Percentiles rank a stretch among this genome's conserved stretches.
phyloP scores from a whole-genome alignment of 2,888 invertebrate species.

The Eudemis profundana region DNA sequence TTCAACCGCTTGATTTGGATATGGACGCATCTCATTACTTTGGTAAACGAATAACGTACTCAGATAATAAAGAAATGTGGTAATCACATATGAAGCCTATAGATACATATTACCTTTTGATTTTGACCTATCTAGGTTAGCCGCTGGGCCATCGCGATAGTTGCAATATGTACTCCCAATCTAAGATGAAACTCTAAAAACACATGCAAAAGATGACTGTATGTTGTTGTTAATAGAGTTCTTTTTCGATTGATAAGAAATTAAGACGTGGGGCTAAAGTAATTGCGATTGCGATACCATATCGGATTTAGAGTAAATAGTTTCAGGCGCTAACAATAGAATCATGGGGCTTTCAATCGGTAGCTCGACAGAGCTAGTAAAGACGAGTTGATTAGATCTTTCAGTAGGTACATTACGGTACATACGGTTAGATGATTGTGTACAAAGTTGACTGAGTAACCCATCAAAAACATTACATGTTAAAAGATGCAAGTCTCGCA shows the following conservation, averaged over 20 bases:
- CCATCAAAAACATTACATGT: no score
- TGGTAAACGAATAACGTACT: conserved; percentile 63
- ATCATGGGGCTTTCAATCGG: no score
- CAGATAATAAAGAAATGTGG: not conserved
- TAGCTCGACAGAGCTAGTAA: not conserved
- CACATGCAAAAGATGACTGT: not conserved
- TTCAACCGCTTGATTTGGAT: conserved; percentile 57
- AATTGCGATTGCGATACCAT: conserved; percentile 8
- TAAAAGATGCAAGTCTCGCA: no score
- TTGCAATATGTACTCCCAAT: conserved; percentile 21
- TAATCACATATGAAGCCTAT: not conserved
- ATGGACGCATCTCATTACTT: conserved; percentile 67
- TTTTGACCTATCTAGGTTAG: not conserved
- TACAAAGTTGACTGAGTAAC: no score
- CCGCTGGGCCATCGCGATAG: conserved; percentile 10
- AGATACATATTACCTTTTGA: not conserved
- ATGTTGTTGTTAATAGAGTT: not conserved
- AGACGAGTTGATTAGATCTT: not conserved
- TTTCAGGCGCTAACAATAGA: conserved; percentile 6
- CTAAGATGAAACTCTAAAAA: conserved; percentile 6
- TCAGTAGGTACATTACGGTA: not conserved
- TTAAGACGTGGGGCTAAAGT: not conserved
- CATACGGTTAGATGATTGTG: no score
- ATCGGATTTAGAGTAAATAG: conserved; percentile 5
- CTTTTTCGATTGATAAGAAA: not conserved